These are phyloP conservation scores for Metallyticus violacea DNA, from an alignment of 2,888 invertebrate species.

Conservation along the genomic window DNA sequence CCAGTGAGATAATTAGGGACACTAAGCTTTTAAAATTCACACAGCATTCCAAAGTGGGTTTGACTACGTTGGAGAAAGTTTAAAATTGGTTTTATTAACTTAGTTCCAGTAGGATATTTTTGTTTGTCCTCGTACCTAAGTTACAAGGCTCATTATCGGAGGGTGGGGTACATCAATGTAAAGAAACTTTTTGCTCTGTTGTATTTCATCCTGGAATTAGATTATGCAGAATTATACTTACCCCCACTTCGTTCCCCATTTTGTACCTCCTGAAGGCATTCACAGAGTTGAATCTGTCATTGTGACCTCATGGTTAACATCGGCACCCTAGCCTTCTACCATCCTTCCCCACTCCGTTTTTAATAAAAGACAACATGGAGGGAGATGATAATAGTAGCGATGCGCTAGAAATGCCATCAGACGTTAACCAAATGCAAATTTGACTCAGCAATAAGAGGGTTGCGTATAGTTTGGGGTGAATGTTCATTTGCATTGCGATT, in stretches of 20 bases:
- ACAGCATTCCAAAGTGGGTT: neutral
- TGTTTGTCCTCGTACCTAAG: neutral
- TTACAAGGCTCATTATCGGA: neutral
- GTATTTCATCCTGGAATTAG: neutral
- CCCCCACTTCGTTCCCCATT: neutral
- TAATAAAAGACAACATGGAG: neutral
- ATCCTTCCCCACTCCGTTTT: neutral
- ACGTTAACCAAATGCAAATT: neutral
- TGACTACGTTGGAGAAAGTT: neutral
- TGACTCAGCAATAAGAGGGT: neutral
- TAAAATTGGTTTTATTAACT: neutral
- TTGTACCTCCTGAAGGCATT: neutral
- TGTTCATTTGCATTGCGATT: neutral
- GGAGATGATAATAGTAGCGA: neutral
- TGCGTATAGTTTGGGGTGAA: neutral
- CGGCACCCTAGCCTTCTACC: neutral
- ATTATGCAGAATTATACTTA: neutral
- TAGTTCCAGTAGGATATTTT: neutral
- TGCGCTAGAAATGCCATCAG: neutral
- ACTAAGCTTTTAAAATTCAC: neutral
- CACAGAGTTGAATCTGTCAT: neutral
- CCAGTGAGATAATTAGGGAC: neutral
- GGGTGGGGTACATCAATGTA: neutral
- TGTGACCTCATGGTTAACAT: neutral
- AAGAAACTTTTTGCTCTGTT: neutral